Conservation (phyloP, 1,140 invertebrate genomes). For the Belonocnema kinseyi region DNA sequence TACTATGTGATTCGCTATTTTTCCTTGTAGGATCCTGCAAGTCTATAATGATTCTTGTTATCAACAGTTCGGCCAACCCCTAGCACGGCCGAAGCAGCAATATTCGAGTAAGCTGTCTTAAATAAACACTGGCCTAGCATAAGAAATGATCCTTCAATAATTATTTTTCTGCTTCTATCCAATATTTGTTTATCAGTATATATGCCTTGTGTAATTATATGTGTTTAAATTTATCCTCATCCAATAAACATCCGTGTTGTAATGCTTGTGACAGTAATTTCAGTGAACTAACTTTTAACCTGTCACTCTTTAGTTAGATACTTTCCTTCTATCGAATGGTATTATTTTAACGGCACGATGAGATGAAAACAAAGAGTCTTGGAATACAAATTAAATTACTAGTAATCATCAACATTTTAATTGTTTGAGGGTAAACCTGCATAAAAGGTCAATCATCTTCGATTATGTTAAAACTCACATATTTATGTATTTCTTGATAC, state of each 20-base stretch:
- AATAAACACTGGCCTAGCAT: not conserved
- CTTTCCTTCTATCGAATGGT: not conserved
- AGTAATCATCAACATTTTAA: no score
- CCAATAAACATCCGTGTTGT: slow-evolving; percentile 14
- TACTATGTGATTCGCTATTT: slow-evolving; percentile 50
- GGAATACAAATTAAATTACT: not conserved
- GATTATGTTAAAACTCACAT: no score
- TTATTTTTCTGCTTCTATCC: slow-evolving; percentile 39
- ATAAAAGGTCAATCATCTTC: no score
- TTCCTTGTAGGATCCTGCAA: slow-evolving; percentile 61
- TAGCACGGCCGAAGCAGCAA: slow-evolving; percentile 55
- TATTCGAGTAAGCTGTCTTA: slow-evolving; percentile 56
- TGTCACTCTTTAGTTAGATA: not conserved
- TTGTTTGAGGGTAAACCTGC: no score
- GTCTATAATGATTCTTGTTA: slow-evolving; percentile 59
- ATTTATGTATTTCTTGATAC: no score
- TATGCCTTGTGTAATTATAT: slow-evolving; percentile 6
- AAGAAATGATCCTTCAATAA: slow-evolving; percentile 40
- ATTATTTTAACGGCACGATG: slow-evolving; percentile 1
- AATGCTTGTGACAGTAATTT: slow-evolving; percentile 4
- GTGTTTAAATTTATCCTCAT: slow-evolving; percentile 4
- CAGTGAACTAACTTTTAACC: not conserved
- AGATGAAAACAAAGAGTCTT: not conserved
- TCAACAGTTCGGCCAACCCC: slow-evolving; percentile 54
- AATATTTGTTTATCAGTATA: slow-evolving; percentile 22